Percentiles rank a stretch among this genome's conserved stretches.
Conservation (phyloP, 2,113 vertebrate species). For the Cygnus atratus region DNA sequence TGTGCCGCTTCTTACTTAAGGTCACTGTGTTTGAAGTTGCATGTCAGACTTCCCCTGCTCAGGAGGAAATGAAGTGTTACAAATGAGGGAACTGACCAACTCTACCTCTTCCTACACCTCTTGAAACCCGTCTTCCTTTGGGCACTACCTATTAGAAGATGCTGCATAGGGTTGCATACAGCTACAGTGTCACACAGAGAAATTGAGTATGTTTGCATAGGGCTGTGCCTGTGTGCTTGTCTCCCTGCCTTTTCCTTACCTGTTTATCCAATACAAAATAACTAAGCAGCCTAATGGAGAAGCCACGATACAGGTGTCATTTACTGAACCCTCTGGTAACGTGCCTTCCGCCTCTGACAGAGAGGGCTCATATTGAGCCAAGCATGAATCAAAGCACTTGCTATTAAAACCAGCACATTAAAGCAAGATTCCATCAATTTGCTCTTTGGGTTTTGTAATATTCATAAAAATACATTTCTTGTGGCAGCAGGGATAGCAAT, state of each 20-base stretch:
- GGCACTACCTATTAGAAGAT: neutral
- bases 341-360: constrained; percentile 68
- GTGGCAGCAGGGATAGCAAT: neutral
- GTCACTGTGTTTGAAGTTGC: neutral
- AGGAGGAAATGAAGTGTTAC: neutral
- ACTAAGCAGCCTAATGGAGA: constrained; percentile 56
- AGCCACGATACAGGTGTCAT: constrained; percentile 73
- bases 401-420: constrained; percentile 73
- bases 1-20: neutral
- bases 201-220: neutral
- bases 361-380: constrained; percentile 76
- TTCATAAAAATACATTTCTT: constrained; percentile 69
- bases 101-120: neutral
- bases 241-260: neutral
- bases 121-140: neutral
- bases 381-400: constrained; percentile 58
- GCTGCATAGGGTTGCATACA: neutral
- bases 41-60: neutral
- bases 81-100: neutral
- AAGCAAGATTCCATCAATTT: constrained; percentile 81
- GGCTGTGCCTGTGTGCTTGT: neutral
- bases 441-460: constrained; percentile 79
- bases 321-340: constrained; percentile 57
- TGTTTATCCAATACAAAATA: constrained; percentile 4
- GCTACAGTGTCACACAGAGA: neutral